Base-by-base conservation (phyloP, 1,140 invertebrate species). In the Drosophila sp. region DNA sequence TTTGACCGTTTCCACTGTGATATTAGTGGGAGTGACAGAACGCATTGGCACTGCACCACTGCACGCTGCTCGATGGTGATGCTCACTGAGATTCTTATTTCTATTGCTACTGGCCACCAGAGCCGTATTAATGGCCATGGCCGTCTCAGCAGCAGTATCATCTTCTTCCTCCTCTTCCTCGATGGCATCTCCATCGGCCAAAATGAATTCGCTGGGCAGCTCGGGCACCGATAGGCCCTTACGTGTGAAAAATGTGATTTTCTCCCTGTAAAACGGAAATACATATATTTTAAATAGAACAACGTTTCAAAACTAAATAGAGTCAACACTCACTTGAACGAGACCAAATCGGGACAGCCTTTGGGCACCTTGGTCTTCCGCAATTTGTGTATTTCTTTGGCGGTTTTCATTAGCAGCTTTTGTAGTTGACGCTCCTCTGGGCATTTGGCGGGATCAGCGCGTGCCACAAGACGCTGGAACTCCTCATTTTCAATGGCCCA, bases 241-340 rank as follows among this genome's bases (percentile, higher is more conserved):
- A 68, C 96, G 94, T 1, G 97, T 98, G 91, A 98, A 98, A 93
- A 98, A 98, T 10, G 97, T 96, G 95, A 98, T 98, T 93, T 98
- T 98, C 93, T 98, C 97, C 93, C 97, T 98, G 93, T 23, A 65
- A 76, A 17, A 29, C 1, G n/a, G 2, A 23, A 7, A 8, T 1
- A 47, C n/a, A 57, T 29, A 54, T 1, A 55, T 25, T 94, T 93
- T 2, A 25, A 33, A 44, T n/a, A 56, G 55, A 10, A 17, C 17
- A 30, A 11, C 5, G 3, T 62, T 1, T 3, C 0, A 6, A 6
- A 30, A 10, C 68, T 3, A 11, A 3, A 44, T 61, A 6, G 25
- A 32, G 69, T 32, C 0, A 3, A 32, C 23, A 95, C 96, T 95
- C 93, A 98, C 97, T 97, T 98, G 93, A 99, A 98, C 25, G 97